phyloP scores from a whole-genome alignment of 2,113 vertebrate genomes.

The Lucifuga dentata region DNA sequence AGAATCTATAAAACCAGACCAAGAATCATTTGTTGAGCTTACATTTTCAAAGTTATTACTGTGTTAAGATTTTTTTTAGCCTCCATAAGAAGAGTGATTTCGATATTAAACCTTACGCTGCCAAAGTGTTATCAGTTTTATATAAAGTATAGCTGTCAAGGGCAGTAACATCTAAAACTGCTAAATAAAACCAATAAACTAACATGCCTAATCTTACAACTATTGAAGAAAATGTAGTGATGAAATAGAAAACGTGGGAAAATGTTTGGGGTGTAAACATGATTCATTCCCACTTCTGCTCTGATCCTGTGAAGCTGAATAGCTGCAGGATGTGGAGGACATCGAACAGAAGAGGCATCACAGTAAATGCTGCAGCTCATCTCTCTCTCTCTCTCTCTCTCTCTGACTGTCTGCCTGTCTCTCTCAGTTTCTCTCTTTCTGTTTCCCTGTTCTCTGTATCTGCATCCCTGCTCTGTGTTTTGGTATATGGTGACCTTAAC shows the following conservation, averaged over 20 bases:
- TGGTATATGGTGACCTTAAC: constrained; percentile 57
- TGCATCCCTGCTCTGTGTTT: constrained; percentile 27
- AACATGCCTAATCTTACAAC: constrained; percentile 1
- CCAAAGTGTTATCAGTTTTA: no score
- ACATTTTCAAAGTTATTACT: neutral
- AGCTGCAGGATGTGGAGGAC: constrained; percentile 27
- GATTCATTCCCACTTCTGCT: constrained; percentile 56
- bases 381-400: constrained; percentile 9
- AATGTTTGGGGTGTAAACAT: constrained; percentile 40
- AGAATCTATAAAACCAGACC: neutral
- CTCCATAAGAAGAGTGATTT: no score
- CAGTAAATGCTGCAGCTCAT: constrained; percentile 40
- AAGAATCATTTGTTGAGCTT: neutral
- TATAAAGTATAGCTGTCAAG: constrained; percentile 20
- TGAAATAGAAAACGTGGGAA: constrained; percentile 7
- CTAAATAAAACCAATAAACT: neutral
- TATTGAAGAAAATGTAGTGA: neutral
- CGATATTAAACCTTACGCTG: no score
- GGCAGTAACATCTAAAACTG: neutral
- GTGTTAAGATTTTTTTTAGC: no score
- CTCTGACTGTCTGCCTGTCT: neutral
- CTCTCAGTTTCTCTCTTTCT: constrained; percentile 24
- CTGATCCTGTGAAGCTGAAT: constrained; percentile 36
- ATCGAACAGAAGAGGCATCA: constrained; percentile 29
- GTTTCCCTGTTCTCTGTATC: constrained; percentile 11